Percentiles rank a stretch among this genome's conserved stretches.
Conservation (phyloP, 2,888 invertebrate genomes). For the Clistopyga incitator region DNA sequence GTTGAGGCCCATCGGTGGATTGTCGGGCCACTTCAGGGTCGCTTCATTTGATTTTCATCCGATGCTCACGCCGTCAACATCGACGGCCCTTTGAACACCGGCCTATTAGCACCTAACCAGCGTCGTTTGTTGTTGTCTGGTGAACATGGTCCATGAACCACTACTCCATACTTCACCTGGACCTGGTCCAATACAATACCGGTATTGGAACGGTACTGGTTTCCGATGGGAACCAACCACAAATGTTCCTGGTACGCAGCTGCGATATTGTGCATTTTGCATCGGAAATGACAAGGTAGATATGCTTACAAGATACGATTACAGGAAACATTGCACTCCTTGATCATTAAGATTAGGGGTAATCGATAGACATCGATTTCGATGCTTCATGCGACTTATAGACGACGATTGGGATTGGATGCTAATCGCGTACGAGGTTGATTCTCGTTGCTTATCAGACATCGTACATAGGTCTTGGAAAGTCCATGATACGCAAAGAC, state of each 20-base stretch:
- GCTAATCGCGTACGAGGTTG: no score
- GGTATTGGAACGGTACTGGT: not conserved
- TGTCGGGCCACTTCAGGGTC: not conserved
- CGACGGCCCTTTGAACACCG: not conserved
- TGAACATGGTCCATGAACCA: not conserved
- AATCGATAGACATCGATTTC: not conserved
- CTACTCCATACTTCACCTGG: not conserved
- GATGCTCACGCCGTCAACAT: not conserved
- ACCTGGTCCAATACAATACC: not conserved
- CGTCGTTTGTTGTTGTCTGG: not conserved
- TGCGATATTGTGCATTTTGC: not conserved
- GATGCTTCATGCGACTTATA: not conserved
- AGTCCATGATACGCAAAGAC: not conserved
- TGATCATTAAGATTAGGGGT: not conserved
- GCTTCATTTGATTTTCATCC: not conserved
- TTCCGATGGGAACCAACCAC: not conserved
- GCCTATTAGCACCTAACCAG: not conserved
- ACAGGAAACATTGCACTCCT: not conserved
- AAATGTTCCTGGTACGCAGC: not conserved
- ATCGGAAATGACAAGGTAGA: not conserved
- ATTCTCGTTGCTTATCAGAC: no score
- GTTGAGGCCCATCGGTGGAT: not conserved
- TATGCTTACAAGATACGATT: not conserved
- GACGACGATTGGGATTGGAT: no score
- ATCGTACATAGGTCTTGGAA: not conserved